Percentiles rank a stretch among this genome's conserved stretches.
These are phyloP conservation scores for Callithrix jacchus DNA, from an alignment of 2,113 vertebrate species.

Conservation along the genomic window DNA sequence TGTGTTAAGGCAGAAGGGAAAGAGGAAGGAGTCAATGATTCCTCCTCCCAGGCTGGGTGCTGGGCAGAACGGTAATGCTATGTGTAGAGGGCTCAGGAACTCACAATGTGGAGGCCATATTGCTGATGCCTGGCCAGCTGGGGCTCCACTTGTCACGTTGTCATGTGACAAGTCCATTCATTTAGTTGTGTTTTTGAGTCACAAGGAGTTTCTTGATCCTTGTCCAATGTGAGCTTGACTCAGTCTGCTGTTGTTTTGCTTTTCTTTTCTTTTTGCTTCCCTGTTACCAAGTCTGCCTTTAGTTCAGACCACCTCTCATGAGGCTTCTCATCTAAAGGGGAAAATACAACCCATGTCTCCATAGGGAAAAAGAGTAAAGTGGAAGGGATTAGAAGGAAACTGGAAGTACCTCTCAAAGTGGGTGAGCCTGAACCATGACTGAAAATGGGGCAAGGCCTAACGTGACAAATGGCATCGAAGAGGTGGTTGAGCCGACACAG, in stretches of 20 bases:
- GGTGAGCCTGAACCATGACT: too few species aligned
- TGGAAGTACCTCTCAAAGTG: neutral
- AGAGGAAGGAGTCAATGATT: neutral
- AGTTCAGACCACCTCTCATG: neutral
- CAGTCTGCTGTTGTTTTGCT: neutral
- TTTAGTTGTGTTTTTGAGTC: neutral
- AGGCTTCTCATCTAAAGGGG: neutral
- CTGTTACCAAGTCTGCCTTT: neutral
- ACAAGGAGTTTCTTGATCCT: neutral
- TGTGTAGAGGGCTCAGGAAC: too few species aligned
- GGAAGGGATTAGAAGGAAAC: neutral
- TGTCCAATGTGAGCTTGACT: neutral
- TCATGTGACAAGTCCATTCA: neutral
- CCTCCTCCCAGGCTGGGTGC: neutral
- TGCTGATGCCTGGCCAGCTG: neutral
- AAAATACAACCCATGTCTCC: neutral
- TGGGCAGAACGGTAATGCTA: neutral
- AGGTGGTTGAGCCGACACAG: neutral
- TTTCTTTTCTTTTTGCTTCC: neutral
- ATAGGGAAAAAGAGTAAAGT: neutral
- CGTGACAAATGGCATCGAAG: neutral
- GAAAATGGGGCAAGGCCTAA: neutral
- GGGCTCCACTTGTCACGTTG: neutral
- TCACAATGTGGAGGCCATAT: rapidly evolving
- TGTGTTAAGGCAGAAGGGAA: neutral